phyloP scores from a whole-genome alignment of 2,888 invertebrate genomes.

The Eupithecia tripunctaria region DNA sequence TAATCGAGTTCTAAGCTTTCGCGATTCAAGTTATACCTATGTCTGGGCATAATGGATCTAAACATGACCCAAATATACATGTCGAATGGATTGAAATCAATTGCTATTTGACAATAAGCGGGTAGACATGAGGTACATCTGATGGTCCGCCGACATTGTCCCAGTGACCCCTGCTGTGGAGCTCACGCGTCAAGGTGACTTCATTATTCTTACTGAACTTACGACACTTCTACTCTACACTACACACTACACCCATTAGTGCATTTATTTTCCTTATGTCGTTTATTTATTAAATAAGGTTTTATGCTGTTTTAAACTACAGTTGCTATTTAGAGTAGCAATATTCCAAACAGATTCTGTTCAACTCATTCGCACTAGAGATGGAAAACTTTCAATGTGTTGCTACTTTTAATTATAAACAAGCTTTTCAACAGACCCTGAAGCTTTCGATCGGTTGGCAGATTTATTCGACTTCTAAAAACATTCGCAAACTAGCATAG shows the following conservation, averaged over 20 bases:
- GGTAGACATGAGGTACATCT: neutral
- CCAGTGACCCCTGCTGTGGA: constrained; percentile 16
- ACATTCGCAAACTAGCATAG: neutral
- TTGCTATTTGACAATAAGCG: neutral
- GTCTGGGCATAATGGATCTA: neutral
- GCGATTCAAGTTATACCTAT: neutral
- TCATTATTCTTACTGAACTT: neutral
- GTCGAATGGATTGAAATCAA: neutral
- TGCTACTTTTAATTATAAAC: constrained; percentile 15
- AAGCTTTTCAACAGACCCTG: constrained; percentile 13
- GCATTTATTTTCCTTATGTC: neutral
- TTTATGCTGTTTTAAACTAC: neutral
- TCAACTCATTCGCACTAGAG: constrained; percentile 14
- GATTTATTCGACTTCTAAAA: constrained; percentile 11
- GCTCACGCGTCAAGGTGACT: constrained; percentile 24
- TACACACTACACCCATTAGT: neutral
- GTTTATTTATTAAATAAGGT: neutral
- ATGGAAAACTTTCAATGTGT: constrained; percentile 28
- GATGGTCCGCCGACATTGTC: constrained; percentile 14
- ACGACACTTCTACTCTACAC: neutral
- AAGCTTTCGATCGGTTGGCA: constrained; percentile 19
- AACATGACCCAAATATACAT: neutral
- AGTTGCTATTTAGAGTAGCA: neutral
- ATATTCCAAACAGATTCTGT: neutral
- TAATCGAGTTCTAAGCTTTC: neutral